Evolutionary conservation across 1,140 invertebrate species (phyloP).

Genomic region (Drosophila ananassae): DNA sequence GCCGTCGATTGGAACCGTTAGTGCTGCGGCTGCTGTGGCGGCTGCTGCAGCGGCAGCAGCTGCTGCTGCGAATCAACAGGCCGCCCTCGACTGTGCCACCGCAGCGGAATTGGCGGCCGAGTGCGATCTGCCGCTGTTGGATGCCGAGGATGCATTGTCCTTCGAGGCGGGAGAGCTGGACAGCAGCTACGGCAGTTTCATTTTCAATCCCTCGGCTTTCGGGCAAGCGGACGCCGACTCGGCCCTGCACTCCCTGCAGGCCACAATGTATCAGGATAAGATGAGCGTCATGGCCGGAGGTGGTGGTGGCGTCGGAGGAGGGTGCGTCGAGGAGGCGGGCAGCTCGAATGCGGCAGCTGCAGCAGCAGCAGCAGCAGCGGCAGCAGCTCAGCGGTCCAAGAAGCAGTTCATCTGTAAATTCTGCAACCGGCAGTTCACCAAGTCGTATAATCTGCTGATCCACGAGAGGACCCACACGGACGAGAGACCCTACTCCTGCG

Average conservation of each 20-base stretch:
- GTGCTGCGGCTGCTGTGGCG: slow-evolving; percentile 63
- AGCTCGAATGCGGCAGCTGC: slow-evolving; percentile 84
- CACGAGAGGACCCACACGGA: slow-evolving; percentile 99
- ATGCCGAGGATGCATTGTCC: slow-evolving; percentile 68
- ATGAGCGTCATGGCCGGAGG: slow-evolving; percentile 60
- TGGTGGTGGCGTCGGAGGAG: background rate
- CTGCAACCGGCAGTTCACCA: slow-evolving; percentile 98
- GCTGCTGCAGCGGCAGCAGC: slow-evolving; percentile 63
- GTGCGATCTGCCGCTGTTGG: slow-evolving; percentile 65
- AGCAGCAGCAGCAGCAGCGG: slow-evolving; percentile 40
- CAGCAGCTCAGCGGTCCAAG: slow-evolving; percentile 89
- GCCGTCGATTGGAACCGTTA: slow-evolving; percentile 74
- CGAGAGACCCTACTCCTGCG: slow-evolving; percentile 98
- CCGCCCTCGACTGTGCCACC: slow-evolving; percentile 66
- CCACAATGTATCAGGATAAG: slow-evolving; percentile 81
- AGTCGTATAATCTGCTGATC: slow-evolving; percentile 98
- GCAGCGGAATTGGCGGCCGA: slow-evolving; percentile 70
- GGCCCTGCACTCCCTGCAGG: slow-evolving; percentile 65
- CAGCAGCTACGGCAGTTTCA: slow-evolving; percentile 75
- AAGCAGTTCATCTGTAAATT: slow-evolving; percentile 99
- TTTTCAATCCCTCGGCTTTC: slow-evolving; percentile 63
- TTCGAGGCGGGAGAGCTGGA: slow-evolving; percentile 76
- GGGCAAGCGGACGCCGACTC: slow-evolving; percentile 53
- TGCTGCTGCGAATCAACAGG: slow-evolving; percentile 66
- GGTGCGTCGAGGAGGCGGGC: slow-evolving; percentile 84